phyloP scores from a whole-genome alignment of 2,888 invertebrate species.

The Agriopis marginaria region DNA sequence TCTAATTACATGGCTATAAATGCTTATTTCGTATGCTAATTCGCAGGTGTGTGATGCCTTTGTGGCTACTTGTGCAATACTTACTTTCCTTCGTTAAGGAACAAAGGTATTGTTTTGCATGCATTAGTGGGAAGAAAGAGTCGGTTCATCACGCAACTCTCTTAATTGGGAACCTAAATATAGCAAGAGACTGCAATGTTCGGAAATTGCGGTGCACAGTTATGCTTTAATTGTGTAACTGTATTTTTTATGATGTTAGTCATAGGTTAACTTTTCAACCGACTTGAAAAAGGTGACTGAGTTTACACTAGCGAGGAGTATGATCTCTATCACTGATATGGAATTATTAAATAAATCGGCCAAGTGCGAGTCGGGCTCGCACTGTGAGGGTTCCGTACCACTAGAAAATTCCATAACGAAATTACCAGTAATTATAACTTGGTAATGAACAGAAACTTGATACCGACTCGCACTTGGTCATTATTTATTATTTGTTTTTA shows the following conservation, averaged over 20 bases:
- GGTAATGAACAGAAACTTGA: too few relatives aligned
- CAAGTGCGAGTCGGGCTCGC: too few relatives aligned
- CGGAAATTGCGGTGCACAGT: constrained; percentile 22
- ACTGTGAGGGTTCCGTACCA: too few relatives aligned
- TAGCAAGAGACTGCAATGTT: constrained; percentile 21
- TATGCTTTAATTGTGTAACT: constrained; percentile 14
- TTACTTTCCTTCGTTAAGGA: constrained; percentile 53
- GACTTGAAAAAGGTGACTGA: too few relatives aligned
- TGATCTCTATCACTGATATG: too few relatives aligned
- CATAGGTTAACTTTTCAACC: not conserved
- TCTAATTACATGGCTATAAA: constrained; percentile 63
- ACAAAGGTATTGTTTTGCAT: constrained; percentile 51
- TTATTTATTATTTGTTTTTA: too few relatives aligned
- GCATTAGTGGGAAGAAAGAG: constrained; percentile 47
- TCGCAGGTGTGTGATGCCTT: constrained; percentile 56
- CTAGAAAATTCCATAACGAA: too few relatives aligned
- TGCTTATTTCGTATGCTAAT: constrained; percentile 74
- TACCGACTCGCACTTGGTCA: too few relatives aligned
- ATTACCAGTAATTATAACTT: too few relatives aligned
- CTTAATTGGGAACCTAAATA: constrained; percentile 44
- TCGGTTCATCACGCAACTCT: constrained; percentile 40
- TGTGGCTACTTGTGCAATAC: constrained; percentile 57
- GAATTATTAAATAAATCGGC: too few relatives aligned
- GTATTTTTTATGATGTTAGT: constrained; percentile 1
- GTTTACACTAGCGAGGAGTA: too few relatives aligned